Base-by-base conservation (phyloP, 2,888 invertebrate species). In the Zygaena filipendulae region DNA sequence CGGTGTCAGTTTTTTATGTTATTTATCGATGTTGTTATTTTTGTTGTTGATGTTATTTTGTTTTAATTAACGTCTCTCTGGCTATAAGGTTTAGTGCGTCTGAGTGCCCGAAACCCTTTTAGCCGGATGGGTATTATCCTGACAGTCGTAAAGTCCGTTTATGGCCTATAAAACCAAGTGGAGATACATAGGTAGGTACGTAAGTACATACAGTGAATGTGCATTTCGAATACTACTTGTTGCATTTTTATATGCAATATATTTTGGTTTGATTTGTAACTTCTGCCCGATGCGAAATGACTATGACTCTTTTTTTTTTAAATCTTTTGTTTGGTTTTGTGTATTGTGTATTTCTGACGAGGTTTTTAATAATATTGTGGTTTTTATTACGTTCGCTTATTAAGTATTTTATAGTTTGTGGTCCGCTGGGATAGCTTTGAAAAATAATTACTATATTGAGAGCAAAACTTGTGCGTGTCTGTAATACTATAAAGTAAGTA, bases 201-300 rank as follows among this genome's bases (percentile, higher is more conserved):
- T n/a, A n/a, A n/a, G n/a, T n/a, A 59, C 42, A 35, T 35, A 54
- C 50, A 47, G 52, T 43, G 49, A 52, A 59, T 55, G 55, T 61
- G 60, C 63, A 58, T 64, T 70, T 62, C 63, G 59, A 59, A 64
- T 74, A 77, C n/a, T n/a, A n/a, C 74, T 77, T 77, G 77, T 79
- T 77, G 79, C 77, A 66, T 49, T 74, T 79, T 79, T 77, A 77
- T 68, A 71, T 67, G 69, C 75, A 66, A 77, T 75, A 77, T 74
- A 77, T 72, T 66, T 71, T 58, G 60, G 59, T 71, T 71, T 75
- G 77, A 77, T 77, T 77, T 77, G 77, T 56, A 66, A 75, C 77
- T 70, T 46, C 64, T 59, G 72, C 53, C 53, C 56, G 54, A 48
- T 48, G 53, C 49, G 50, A 57, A 59, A 57, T 59, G 45, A 7